Conservation (phyloP, 2,113 vertebrate species). For the Coreoperca whiteheadi region DNA sequence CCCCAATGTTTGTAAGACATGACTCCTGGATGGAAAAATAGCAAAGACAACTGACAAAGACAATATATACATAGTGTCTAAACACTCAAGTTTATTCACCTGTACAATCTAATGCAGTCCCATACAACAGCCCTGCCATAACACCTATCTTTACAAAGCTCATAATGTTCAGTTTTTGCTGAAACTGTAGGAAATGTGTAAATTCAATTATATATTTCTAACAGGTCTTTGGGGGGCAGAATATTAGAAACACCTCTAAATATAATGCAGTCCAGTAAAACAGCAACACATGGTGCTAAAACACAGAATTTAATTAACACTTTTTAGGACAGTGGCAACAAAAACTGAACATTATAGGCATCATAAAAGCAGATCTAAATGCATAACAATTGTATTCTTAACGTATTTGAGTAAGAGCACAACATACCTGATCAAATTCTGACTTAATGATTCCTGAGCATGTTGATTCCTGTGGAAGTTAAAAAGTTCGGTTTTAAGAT, state of each 20-base stretch:
- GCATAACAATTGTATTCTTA: background rate
- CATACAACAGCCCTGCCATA: background rate
- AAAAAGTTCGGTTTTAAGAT: background rate
- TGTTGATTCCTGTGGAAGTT: conserved; percentile 70
- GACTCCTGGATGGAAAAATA: conserved; percentile 55
- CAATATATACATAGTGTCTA: background rate
- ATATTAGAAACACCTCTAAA: background rate
- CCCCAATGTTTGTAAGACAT: conserved; percentile 72
- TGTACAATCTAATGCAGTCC: background rate
- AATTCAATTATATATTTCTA: background rate
- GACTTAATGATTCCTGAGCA: conserved; percentile 71
- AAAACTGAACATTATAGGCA: background rate
- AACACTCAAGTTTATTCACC: background rate
- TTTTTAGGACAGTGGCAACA: background rate
- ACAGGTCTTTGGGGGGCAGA: background rate
- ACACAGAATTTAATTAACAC: background rate
- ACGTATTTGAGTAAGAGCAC: background rate
- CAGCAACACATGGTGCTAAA: background rate
- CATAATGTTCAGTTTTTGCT: background rate
- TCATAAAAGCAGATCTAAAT: background rate
- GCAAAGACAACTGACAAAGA: background rate
- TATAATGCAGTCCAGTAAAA: background rate
- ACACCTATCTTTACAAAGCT: background rate
- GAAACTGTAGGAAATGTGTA: background rate
- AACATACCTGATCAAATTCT: conserved; percentile 80